These are phyloP conservation scores for Nephrotoma appendiculata DNA, from an alignment of 2,888 invertebrate genomes.

Conservation along the genomic window DNA sequence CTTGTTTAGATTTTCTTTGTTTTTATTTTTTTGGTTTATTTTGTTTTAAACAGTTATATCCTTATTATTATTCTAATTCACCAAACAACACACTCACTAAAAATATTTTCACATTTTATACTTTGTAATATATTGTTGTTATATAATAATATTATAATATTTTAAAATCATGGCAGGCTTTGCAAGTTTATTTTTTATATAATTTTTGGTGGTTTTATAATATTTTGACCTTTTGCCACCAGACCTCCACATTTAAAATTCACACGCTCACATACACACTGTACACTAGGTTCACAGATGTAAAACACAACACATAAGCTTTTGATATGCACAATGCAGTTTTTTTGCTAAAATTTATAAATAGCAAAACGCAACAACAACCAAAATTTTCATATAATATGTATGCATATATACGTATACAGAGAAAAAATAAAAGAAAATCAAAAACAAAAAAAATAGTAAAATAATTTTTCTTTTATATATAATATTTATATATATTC, in stretches of 20 bases:
- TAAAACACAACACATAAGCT: background rate
- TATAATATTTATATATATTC: background rate
- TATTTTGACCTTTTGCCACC: background rate
- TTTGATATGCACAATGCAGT: background rate
- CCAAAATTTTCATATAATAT: background rate
- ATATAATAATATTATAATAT: background rate
- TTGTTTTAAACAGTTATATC: background rate
- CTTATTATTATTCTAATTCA: background rate
- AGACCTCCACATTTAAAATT: background rate
- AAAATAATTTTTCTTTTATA: conserved; percentile 1
- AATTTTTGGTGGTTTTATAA: background rate
- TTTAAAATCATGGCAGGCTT: background rate
- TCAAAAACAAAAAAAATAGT: background rate
- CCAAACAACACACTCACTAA: background rate
- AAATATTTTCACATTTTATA: background rate
- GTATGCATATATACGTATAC: background rate
- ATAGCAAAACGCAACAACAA: background rate
- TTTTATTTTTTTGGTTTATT: background rate
- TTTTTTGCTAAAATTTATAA: background rate
- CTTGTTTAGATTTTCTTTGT: background rate
- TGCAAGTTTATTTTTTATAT: background rate
- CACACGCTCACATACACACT: background rate
- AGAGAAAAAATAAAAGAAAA: background rate
- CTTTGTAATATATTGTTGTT: background rate
- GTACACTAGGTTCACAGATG: background rate